Conservation (phyloP, 2,113 vertebrate species). For the Xyrauchen texanus region DNA sequence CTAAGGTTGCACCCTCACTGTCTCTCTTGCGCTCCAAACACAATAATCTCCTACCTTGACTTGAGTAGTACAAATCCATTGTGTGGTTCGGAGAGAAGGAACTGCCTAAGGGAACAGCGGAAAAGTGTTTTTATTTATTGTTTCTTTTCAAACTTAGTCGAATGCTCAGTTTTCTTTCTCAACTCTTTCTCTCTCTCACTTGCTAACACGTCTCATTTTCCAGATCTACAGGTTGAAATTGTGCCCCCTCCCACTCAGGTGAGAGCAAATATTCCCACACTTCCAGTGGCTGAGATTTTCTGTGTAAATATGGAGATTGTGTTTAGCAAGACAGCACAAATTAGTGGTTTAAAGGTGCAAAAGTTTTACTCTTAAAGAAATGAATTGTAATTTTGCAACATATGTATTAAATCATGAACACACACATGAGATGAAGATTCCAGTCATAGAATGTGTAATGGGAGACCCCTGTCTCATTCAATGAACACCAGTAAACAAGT, state of each 20-base stretch:
- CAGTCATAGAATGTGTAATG: slow-evolving; percentile 32
- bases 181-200: slow-evolving; percentile 40
- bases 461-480: slow-evolving; percentile 31
- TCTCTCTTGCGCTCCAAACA: slow-evolving; percentile 20
- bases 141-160: neutral
- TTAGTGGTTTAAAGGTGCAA: no score
- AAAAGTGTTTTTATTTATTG: slow-evolving; percentile 44
- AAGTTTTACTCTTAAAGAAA: no score
- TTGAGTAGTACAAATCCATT: slow-evolving; percentile 70
- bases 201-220: slow-evolving; percentile 61
- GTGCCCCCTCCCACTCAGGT: slow-evolving; percentile 64
- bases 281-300: slow-evolving; percentile 41
- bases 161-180: neutral
- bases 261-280: slow-evolving; percentile 66
- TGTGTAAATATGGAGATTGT: no score
- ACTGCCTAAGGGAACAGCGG: slow-evolving; percentile 44
- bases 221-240: slow-evolving; percentile 63
- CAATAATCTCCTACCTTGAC: slow-evolving; percentile 71
- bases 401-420: no score
- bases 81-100: slow-evolving; percentile 11
- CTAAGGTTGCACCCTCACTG: no score
- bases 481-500: slow-evolving; percentile 19
- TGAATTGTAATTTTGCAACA: no score
- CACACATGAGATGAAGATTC: no score
- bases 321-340: no score